Conservation (phyloP, 2,888 invertebrate species). For the Dynastes maya region DNA sequence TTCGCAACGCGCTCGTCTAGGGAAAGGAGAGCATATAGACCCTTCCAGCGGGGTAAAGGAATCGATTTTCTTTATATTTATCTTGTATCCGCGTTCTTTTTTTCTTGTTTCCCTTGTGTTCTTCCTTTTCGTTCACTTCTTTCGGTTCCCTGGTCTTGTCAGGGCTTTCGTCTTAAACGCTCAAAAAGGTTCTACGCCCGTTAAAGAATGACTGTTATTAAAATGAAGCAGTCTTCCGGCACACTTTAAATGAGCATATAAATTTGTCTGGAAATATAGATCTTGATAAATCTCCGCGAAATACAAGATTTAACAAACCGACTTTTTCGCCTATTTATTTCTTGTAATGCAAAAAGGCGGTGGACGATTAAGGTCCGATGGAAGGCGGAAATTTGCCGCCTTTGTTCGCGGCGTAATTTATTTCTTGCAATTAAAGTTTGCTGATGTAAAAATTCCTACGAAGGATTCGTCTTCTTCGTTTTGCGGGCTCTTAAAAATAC, state of each 20-base stretch:
- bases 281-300: constrained; percentile 48
- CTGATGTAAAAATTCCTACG: constrained; percentile 29
- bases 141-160: background rate
- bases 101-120: too few relatives aligned
- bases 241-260: constrained; percentile 49
- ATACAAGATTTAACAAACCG: constrained; percentile 45
- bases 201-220: constrained; percentile 50
- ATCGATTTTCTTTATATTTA: constrained; percentile 24
- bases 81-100: background rate
- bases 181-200: constrained; percentile 32
- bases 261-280: constrained; percentile 48
- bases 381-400: constrained; percentile 32
- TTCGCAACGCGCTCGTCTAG: background rate
- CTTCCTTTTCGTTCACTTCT: background rate
- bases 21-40: background rate
- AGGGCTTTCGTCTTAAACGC: constrained; percentile 15
- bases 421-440: constrained; percentile 44
- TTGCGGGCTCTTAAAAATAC: background rate
- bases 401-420: constrained; percentile 29
- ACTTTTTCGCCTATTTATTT: constrained; percentile 44
- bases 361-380: constrained; percentile 32
- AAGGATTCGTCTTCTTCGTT: background rate
- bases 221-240: constrained; percentile 51
- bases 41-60: background rate
- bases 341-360: constrained; percentile 34